Evolutionary conservation across 2,888 invertebrate genomes (phyloP).

Genomic region (Drosophila nigricruria): DNA sequence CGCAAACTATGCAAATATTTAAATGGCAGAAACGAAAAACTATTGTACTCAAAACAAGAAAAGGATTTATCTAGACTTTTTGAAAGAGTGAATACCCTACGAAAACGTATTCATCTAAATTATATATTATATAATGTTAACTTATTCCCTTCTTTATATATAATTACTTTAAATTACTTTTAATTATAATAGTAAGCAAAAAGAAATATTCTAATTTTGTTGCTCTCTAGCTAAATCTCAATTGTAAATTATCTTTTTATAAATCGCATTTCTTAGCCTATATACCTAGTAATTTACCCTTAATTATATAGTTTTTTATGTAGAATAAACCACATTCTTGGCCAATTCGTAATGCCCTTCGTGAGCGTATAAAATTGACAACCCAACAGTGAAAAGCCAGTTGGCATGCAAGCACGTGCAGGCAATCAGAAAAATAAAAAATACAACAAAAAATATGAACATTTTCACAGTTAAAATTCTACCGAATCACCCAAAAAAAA

Average conservation of each 20-base stretch:
- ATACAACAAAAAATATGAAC: slow-evolving; percentile 7
- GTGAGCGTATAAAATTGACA: slow-evolving; percentile 7
- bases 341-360: not conserved
- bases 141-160: not conserved
- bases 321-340: not conserved
- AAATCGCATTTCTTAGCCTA: not conserved
- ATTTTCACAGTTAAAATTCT: slow-evolving; percentile 21
- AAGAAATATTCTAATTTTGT: not conserved
- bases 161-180: not conserved
- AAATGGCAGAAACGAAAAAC: slow-evolving; percentile 36
- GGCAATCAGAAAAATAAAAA: slow-evolving; percentile 35
- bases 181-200: not conserved
- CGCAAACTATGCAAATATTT: slow-evolving; percentile 63
- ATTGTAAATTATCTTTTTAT: not conserved
- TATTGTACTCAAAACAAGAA: slow-evolving; percentile 19
- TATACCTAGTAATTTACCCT: not conserved
- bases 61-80: not conserved
- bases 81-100: not conserved
- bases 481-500: slow-evolving; percentile 20
- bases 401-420: slow-evolving; percentile 20
- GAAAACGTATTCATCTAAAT: not conserved
- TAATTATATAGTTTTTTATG: not conserved
- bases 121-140: not conserved
- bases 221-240: not conserved
- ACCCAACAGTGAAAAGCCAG: slow-evolving; percentile 27